Conservation (phyloP, 2,113 vertebrate species). For the Thomomys bottae region DNA sequence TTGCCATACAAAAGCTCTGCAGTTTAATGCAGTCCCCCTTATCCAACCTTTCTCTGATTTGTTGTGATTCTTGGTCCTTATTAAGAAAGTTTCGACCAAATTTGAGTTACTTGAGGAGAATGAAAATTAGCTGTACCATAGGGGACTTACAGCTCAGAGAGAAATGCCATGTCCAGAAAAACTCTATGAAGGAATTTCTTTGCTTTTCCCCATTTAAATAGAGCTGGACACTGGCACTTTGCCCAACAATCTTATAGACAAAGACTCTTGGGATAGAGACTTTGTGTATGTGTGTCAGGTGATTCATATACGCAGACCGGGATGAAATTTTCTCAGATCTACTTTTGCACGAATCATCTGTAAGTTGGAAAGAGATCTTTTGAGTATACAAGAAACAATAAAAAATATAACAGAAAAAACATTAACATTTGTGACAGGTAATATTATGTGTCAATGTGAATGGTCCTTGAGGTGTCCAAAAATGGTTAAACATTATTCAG, state of each 20-base stretch:
- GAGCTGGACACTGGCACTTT: no score
- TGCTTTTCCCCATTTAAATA: no score
- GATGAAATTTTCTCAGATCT: not conserved
- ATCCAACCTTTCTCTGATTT: no score
- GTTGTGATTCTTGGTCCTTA: no score
- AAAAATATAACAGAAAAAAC: not conserved
- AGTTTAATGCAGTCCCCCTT: no score
- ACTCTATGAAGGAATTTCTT: not conserved
- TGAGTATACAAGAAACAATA: not conserved
- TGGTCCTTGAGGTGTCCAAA: not conserved
- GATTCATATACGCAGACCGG: not conserved
- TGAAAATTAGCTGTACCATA: not conserved
- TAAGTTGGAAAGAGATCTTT: not conserved
- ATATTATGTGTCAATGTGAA: not conserved
- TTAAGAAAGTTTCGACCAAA: no score
- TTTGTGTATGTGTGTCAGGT: not conserved
- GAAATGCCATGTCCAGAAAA: not conserved
- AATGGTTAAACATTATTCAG: not conserved
- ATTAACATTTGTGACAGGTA: not conserved
- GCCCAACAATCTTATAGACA: no score
- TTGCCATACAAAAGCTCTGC: no score
- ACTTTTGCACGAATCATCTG: not conserved
- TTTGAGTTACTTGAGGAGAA: not conserved
- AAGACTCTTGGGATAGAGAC: fast-evolving
- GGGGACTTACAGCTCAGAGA: not conserved